Percentiles rank a stretch among this genome's conserved stretches.
phyloP scores from a whole-genome alignment of 1,140 invertebrate genomes.

The Bombus consobrinus region DNA sequence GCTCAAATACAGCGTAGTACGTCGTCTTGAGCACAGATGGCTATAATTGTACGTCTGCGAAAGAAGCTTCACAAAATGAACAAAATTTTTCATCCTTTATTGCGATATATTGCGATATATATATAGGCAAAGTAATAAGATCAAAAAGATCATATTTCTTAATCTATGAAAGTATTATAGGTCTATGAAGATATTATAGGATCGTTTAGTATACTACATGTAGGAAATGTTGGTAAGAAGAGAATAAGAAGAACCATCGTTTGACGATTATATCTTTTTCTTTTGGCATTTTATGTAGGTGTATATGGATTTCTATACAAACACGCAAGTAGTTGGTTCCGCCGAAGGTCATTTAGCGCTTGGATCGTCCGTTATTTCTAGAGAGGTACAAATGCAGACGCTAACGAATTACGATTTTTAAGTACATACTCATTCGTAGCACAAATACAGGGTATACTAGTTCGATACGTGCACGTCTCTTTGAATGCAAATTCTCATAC shows the following conservation, averaged over 20 bases:
- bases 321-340: constrained; percentile 79
- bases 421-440: constrained; percentile 63
- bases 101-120: too few relatives aligned
- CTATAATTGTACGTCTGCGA: neutral
- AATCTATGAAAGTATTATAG: neutral
- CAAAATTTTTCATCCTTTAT: neutral
- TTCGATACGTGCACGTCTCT: neutral
- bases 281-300: constrained; percentile 76
- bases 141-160: neutral
- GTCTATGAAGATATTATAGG: neutral
- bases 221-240: neutral
- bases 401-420: constrained; percentile 58
- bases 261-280: constrained; percentile 66
- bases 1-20: constrained; percentile 6
- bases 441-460: constrained; percentile 45
- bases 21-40: constrained; percentile 16
- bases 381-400: constrained; percentile 63
- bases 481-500: constrained; percentile 28
- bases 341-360: constrained; percentile 69
- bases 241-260: constrained; percentile 26
- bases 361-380: constrained; percentile 63
- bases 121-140: too few relatives aligned
- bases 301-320: constrained; percentile 77
- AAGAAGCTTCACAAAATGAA: neutral
- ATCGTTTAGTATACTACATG: neutral